phyloP scores from a whole-genome alignment of 2,797 vertebrate species.

The Limnodromus scolopaceus region DNA sequence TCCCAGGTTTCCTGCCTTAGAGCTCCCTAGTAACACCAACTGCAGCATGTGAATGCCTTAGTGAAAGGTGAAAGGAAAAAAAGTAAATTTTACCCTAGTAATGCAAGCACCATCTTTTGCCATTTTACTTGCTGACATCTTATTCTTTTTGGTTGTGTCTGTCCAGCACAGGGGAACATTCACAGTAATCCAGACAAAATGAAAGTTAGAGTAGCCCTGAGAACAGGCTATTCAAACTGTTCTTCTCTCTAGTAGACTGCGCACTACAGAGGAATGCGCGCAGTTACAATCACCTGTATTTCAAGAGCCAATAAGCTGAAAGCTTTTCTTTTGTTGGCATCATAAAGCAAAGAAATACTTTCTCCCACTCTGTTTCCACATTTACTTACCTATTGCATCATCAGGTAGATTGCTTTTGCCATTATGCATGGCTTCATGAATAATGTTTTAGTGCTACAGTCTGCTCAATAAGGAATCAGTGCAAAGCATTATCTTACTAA shows the following conservation, averaged over 20 bases:
- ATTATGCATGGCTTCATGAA: constrained; percentile 28
- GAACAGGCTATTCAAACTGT: constrained; percentile 8
- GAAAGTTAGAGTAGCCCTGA: constrained; percentile 1
- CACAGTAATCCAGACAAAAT: constrained; percentile 45
- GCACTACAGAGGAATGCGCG: not conserved
- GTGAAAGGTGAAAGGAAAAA: constrained; percentile 23
- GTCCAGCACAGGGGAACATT: not conserved
- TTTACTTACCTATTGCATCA: constrained; percentile 40
- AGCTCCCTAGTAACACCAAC: constrained; percentile 20
- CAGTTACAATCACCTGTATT: constrained; percentile 33
- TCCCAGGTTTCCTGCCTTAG: not conserved
- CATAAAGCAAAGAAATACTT: constrained; percentile 59
- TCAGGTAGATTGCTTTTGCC: constrained; percentile 53
- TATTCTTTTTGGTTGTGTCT: constrained; percentile 34
- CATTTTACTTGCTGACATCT: constrained; percentile 36
- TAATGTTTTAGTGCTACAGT: not conserved
- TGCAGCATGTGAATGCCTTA: not conserved
- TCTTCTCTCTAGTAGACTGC: constrained; percentile 19
- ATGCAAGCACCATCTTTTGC: constrained; percentile 31
- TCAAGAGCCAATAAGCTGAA: constrained; percentile 25
- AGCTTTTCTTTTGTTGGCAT: not conserved
- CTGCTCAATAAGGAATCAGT: constrained; percentile 11
- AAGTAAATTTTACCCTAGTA: not conserved
- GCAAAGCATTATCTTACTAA: not conserved
- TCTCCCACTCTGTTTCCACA: not conserved